Base-by-base conservation (phyloP, 1,140 invertebrate species). In the Drosophila miranda region DNA sequence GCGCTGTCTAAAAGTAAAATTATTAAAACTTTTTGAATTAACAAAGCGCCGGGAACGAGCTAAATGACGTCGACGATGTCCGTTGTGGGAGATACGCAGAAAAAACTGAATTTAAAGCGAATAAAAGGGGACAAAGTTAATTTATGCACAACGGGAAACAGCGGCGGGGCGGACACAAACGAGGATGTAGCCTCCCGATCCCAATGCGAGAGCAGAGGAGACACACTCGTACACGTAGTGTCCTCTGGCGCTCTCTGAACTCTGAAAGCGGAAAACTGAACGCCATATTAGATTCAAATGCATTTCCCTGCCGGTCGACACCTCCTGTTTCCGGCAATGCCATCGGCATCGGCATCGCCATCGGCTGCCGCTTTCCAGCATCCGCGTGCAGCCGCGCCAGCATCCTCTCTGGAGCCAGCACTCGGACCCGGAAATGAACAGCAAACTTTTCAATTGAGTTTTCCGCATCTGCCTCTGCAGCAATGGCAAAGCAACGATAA, bases 11-110 rank as follows among this genome's bases (percentile, higher is more conserved):
- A 81, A 73, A 81, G 78, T 81, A 81, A 81, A 81, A 81, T 81
- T 81, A 81, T 81, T 76, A 81, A 81, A 81, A 81, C 72, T 81
- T 81, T 81, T 81, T 73, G 68, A 81, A 81, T 81, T 81, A 81
- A 77, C 78, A 72, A 59, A 62, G 61, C 61, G 71, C 46, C 72
- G 63, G 66, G 57, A 67, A 81, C 60, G 72, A 69, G 71, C 77
- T 71, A 80, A 79, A 71, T 75, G 77, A 75, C 71, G 64, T 45
- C 70, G 56, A 46, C 69, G 75, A 78, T 57, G 77, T 62, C 43
- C 52, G 63, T n/a, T 58, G 3, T 45, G 41, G 38, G 50, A 68
- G 50, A 45, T 58, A 21, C 51, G 54, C 55, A 63, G 44, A 70
- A 76, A 81, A 75, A 58, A 74, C 56, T 77, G 67, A 76, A 76